Conservation (phyloP, 1,140 invertebrate species). For the Chironomus tepperi region DNA sequence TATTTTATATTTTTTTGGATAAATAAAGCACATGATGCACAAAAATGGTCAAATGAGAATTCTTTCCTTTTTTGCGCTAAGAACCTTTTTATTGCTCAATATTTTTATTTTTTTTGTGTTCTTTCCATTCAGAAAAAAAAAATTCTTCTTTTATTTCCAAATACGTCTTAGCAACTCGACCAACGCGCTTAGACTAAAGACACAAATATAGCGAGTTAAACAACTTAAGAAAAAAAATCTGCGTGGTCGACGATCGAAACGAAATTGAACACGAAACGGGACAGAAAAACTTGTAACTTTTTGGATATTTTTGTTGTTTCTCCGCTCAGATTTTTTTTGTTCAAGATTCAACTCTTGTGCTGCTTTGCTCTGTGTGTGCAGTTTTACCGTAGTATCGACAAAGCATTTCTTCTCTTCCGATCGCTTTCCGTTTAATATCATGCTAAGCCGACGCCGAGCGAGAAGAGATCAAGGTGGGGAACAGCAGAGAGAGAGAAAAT, state of each 20-base stretch:
- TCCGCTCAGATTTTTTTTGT: not conserved
- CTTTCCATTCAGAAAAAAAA: not conserved
- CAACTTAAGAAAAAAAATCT: constrained; percentile 23
- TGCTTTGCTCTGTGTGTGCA: not conserved
- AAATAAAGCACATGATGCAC: not conserved
- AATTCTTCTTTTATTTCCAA: not conserved
- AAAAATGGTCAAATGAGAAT: constrained; percentile 18
- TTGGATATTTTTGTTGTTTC: not conserved
- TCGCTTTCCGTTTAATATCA: too few relatives aligned
- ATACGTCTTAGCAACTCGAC: constrained; percentile 20
- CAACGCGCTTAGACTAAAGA: constrained; percentile 21
- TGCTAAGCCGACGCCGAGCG: too few relatives aligned
- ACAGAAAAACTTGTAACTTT: not conserved
- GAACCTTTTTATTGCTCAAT: not conserved
- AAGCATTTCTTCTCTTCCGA: not conserved
- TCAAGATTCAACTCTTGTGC: not conserved
- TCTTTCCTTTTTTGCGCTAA: not conserved
- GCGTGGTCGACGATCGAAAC: constrained; percentile 4
- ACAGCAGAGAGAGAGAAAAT: not conserved
- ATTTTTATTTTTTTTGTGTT: not conserved
- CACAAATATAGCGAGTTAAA: constrained; percentile 17
- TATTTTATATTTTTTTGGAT: not conserved
- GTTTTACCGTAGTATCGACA: not conserved
- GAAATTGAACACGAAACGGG: not conserved
- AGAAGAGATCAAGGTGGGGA: not conserved